Evolutionary conservation across 2,113 vertebrate genomes (phyloP), one percentile per base, ranked within the genome.

Genomic region (Sialia sialis): DNA sequence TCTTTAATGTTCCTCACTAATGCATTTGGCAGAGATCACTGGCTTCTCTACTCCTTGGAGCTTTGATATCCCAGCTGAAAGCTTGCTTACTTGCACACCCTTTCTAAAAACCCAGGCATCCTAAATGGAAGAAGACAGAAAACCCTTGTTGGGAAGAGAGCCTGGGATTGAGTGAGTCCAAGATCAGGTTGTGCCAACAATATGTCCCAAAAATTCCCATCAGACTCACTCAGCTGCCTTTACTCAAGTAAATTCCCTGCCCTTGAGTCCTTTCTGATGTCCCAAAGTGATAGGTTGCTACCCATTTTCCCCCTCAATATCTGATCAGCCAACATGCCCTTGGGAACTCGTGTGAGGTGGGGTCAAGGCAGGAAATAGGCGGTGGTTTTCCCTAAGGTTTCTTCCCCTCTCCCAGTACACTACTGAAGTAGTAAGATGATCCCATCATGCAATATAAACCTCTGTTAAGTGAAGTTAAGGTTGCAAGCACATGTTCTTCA

Each of bases 391-490:
- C 51, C 51, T 69, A 83, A 54, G 36, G 51, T 43, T 85, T 93
- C 54, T 55, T 80, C 52, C 36, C 25, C 63, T 63, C 43, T 94
- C 55, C 55, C 19, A 55, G 44, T 44, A 83, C n/a, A 17, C 56
- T 54, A 88, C 36, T 74, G 22, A 79, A 87, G 72, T 22, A 22
- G 19, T 44, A 88, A 74, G 48, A 59, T 0, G 9, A 75, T 78
- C 56, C 59, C 75, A 77, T 59, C 94, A 97, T 93, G 84, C 93
- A 90, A 55, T 52, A 93, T 79, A 91, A 93, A 88, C n/a, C 27
- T 94, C 64, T 94, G 93, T 95, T 96, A 94, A 67, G 51, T 79
- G 78, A 91, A 83, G 91, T 91, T 95, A 96, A 90, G 51, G 39
- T 90, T 88, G 84, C 59, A 97, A 95, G 75, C 90, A 81, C 34